These are phyloP conservation scores for Homarus americanus DNA, from an alignment of 1,140 invertebrate species.

Conservation along the genomic window DNA sequence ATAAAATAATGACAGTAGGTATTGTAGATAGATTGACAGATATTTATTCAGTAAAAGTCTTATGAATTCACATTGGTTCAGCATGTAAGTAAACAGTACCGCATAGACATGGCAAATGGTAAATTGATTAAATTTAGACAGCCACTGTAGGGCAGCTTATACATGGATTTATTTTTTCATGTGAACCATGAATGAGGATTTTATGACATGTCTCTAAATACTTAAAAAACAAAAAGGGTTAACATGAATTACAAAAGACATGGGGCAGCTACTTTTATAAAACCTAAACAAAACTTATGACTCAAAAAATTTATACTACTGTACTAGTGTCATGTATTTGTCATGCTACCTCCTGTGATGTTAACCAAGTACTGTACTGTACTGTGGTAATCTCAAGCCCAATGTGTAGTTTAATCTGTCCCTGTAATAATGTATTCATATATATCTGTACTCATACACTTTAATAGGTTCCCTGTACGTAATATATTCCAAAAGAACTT, in stretches of 20 bases:
- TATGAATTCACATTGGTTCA: too few species aligned
- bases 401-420: not conserved
- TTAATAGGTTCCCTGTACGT: not conserved
- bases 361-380: too few species aligned
- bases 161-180: not conserved
- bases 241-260: not conserved
- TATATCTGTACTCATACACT: not conserved
- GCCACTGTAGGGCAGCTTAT: not conserved
- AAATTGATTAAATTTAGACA: too few species aligned
- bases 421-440: not conserved
- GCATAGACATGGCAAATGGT: too few species aligned
- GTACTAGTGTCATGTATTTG: not conserved
- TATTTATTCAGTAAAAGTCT: too few species aligned
- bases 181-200: not conserved
- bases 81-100: too few species aligned
- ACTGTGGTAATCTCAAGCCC: too few species aligned
- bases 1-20: too few species aligned
- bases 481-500: not conserved
- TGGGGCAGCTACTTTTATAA: slow-evolving; percentile 6
- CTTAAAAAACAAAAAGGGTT: not conserved
- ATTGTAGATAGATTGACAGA: too few species aligned
- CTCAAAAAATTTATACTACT: not conserved
- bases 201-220: not conserved
- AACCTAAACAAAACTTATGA: too few species aligned
- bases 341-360: too few species aligned